Percentiles rank a stretch among this genome's conserved stretches.
phyloP scores from a whole-genome alignment of 2,888 invertebrate species.

The Gandaritis pyraliata region DNA sequence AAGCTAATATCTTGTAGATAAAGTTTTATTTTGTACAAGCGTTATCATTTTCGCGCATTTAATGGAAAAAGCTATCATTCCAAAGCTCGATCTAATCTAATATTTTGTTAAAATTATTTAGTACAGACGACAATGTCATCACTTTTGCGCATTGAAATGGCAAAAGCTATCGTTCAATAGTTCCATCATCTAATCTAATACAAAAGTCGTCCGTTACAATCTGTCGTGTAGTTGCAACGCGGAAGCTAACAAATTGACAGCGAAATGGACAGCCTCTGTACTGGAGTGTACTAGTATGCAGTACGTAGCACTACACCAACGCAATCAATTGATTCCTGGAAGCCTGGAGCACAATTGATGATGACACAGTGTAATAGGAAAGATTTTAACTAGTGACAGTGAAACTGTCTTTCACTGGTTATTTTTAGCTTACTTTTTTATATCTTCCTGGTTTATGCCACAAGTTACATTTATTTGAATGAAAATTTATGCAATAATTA shows the following conservation, averaged over 20 bases:
- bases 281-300: neutral
- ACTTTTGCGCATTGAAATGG: neutral
- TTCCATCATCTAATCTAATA: constrained; percentile 1
- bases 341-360: constrained; percentile 17
- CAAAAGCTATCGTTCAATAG: neutral
- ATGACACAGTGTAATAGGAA: constrained; percentile 14
- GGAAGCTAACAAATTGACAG: constrained; percentile 35
- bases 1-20: too few species aligned
- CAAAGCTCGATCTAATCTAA: neutral
- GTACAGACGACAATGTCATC: too few species aligned
- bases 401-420: neutral
- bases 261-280: constrained; percentile 24
- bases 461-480: too few species aligned
- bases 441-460: too few species aligned
- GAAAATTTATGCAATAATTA: too few species aligned
- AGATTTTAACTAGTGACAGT: neutral
- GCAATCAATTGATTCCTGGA: constrained; percentile 33
- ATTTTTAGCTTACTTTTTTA: too few species aligned
- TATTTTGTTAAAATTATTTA: too few species aligned
- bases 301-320: constrained; percentile 4
- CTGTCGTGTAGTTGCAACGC: constrained; percentile 15
- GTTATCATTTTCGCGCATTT: neutral
- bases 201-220: neutral
- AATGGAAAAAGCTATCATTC: neutral
- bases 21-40: too few species aligned